Conservation (phyloP, 2,888 invertebrate species). For the Tetragonisca angustula region DNA sequence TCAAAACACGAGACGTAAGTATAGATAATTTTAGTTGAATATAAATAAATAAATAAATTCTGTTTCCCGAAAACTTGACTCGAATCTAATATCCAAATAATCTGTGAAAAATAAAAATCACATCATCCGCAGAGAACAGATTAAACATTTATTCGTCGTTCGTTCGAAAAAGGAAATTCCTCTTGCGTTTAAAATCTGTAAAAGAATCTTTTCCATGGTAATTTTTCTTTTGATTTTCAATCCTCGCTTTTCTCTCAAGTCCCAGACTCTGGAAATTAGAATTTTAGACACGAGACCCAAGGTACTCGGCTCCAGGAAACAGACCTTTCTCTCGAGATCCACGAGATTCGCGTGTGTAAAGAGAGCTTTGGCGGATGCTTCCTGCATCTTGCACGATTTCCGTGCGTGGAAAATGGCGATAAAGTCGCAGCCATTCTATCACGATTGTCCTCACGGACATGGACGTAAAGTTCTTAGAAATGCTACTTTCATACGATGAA, state of each 20-base stretch:
- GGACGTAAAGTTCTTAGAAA: slow-evolving; percentile 20
- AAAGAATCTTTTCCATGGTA: neutral
- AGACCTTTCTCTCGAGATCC: slow-evolving; percentile 15
- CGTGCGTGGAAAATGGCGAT: slow-evolving; percentile 6
- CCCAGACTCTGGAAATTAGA: slow-evolving; percentile 25
- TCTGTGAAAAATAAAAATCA: too few species aligned
- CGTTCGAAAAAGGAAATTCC: neutral
- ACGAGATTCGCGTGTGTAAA: slow-evolving; percentile 13
- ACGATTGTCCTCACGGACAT: slow-evolving; percentile 3
- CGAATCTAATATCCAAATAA: too few species aligned
- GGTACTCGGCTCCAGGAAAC: neutral
- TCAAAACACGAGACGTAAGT: too few species aligned
- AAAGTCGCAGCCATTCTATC: slow-evolving; percentile 21
- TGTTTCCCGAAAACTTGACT: too few species aligned
- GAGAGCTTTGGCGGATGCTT: slow-evolving; percentile 6
- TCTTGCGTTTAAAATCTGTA: neutral
- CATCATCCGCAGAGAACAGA: too few species aligned
- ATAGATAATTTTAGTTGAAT: too few species aligned
- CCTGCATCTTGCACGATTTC: slow-evolving; percentile 6
- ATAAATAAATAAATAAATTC: too few species aligned
- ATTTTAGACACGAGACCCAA: slow-evolving; percentile 32
- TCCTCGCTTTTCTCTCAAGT: neutral
- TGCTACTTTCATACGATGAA: too few species aligned
- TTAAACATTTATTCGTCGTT: neutral
- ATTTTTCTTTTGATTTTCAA: slow-evolving; percentile 2